Evolutionary conservation across 2,888 invertebrate species (phyloP), one percentile per base, ranked within the genome.

Genomic region (Hartigia nigra): DNA sequence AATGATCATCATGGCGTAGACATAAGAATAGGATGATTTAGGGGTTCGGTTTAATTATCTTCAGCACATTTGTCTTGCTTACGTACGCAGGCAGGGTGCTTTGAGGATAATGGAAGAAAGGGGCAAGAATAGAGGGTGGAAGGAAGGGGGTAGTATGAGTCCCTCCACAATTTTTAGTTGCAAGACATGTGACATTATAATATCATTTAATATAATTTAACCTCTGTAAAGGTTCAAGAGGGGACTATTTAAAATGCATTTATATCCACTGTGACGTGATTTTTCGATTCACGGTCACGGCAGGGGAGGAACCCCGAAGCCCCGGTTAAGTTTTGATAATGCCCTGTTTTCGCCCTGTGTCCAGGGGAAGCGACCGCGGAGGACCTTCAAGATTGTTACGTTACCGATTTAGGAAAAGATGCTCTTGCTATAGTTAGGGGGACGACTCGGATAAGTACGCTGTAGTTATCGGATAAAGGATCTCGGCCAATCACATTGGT

Each of bases 101-200:
- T 72, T 12, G 31, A 14, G 72, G 72, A 34, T 34, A 72, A 72
- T 34, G 72, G 34, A 72, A n/a, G 72, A 72, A 72, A 72, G 72
- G 72, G 72, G 72, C 12, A 72, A 72, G 31, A 32, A 23, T 55
- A 9, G 55, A 55, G 55, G 23, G 9, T 55, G 55, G 55, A 55
- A 23, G 55, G 9, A 23, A 55, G 23, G 23, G 55, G 55, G 55
- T 55, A 9, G 2, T 55, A 23, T 23, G 55, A 9, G 55, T 23
- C 9, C 55, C 23, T 14, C 9, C 55, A 55, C 9, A 5, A 23
- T 55, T 55, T 9, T 23, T 23, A 23, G 55, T 2, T 55, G 23
- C 23, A 9, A 55, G 1, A 23, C 55, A 55, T 9, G 55, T 2
- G 23, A 55, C 55, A 55, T 34, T 34, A 4, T 55, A 55, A 23